Percentiles rank a stretch among this genome's conserved stretches.
Conservation (phyloP, 2,888 invertebrate species). For the Campopleginae sp. region DNA sequence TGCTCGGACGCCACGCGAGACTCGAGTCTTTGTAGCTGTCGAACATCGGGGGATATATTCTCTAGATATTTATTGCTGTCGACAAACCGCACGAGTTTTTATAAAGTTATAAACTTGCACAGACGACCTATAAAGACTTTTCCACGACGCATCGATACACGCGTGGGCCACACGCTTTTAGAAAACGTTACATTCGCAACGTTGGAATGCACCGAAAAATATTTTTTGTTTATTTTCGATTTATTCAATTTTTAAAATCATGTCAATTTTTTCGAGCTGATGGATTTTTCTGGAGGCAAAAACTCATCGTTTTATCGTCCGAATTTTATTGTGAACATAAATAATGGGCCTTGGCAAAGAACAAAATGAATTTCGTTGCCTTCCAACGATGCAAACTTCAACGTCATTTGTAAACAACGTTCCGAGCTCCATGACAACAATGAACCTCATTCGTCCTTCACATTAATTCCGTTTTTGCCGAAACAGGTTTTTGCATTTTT, state of each 20-base stretch:
- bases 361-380: too few species aligned
- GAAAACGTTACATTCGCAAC: neutral
- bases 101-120: constrained; percentile 13
- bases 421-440: neutral
- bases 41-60: neutral
- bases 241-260: too few species aligned
- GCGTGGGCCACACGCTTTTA: neutral
- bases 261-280: too few species aligned
- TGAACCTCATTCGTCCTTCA: neutral
- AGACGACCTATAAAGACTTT: neutral
- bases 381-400: too few species aligned
- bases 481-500: neutral
- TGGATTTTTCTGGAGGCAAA: too few species aligned
- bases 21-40: neutral
- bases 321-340: too few species aligned
- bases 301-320: too few species aligned
- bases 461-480: neutral
- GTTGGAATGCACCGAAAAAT: too few species aligned
- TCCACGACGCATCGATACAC: neutral
- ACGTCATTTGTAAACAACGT: neutral
- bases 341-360: too few species aligned
- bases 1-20: neutral
- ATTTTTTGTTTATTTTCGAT: too few species aligned
- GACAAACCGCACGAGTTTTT: neutral
- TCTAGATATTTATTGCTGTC: neutral